Conservation (phyloP, 53 echinoderm and acorn worm species). For the Holothuria scabra region DNA sequence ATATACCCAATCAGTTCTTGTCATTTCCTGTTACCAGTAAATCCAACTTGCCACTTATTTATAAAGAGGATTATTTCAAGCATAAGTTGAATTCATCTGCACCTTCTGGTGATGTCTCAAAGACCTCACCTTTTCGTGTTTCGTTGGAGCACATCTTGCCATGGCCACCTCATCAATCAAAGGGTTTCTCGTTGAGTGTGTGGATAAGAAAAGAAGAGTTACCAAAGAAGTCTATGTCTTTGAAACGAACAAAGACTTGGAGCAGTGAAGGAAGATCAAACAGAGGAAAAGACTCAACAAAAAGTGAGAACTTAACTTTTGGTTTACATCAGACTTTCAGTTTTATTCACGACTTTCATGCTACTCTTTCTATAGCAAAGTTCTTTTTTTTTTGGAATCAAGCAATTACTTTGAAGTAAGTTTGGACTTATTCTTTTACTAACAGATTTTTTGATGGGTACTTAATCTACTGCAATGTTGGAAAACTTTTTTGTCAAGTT, state of each 20-base stretch:
- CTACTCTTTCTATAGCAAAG: no score
- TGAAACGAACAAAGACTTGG: constrained; percentile 14
- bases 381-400: no score
- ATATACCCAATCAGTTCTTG: constrained; percentile 70
- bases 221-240: background rate
- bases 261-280: constrained; percentile 2
- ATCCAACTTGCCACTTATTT: background rate
- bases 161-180: constrained; percentile 73
- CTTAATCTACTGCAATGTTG: no score
- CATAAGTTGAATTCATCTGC: background rate
- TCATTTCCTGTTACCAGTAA: constrained; percentile 64
- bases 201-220: constrained; percentile 86
- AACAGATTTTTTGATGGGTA: no score
- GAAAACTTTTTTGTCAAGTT: no score
- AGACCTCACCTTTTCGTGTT: constrained; percentile 69
- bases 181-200: constrained; percentile 77
- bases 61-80: background rate
- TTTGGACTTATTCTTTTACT: no score
- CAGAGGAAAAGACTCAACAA: constrained; percentile 12
- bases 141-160: constrained; percentile 60
- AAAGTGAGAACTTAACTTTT: constrained; percentile 27
- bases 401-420: no score
- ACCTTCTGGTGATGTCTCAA: background rate
- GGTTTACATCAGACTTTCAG: no score
- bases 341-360: no score